Evolutionary conservation across 2,113 vertebrate genomes (phyloP), one percentile per base, ranked within the genome.

Genomic region (Vulpes ferrilata): DNA sequence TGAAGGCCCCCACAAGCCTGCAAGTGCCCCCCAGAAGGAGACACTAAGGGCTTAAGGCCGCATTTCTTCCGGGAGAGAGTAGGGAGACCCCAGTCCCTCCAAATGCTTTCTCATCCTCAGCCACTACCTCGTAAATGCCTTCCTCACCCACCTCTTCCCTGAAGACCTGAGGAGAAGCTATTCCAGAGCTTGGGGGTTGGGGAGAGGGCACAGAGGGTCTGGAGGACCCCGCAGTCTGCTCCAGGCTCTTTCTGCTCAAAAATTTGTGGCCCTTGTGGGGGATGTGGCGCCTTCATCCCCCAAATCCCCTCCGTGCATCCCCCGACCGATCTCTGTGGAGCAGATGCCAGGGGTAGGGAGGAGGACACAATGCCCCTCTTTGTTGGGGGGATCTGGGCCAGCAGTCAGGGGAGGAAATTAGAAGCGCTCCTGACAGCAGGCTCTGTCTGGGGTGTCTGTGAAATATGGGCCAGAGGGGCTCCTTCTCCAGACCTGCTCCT

Each of bases 221-320:
- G 65, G 95, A 95, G 96, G 95, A 98, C 71, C 92, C 88, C 96
- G 97, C 93, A 53, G 97, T 88, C 90, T 90, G 97, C 95, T 98
- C 98, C 96, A 76, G 90, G 96, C 84, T 97, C 96, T 98, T 93
- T 96, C 85, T 83, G 67, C 82, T 67, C 96, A 93, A 98, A 99
- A 99, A 99, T 99, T 98, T 99, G 99, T 97, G 98, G 97, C 98
- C 98, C 99, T 99, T 98, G 99, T 98, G 10, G 93, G 90, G 93
- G 93, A 95, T 78, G 64, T 5, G 0, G 59, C 0, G 5, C 32
- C 96, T 97, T 97, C 80, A 67, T 83, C 80, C 92, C 57, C 55
- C 83, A 96, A 81, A 92, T 85, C 92, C 94, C 92, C 65, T 92
- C 92, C 6, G 67, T 5, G 51, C 0, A 4, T 82, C 94, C 96